Conservation (phyloP, 2,113 vertebrate species). For the Otus sunia region DNA sequence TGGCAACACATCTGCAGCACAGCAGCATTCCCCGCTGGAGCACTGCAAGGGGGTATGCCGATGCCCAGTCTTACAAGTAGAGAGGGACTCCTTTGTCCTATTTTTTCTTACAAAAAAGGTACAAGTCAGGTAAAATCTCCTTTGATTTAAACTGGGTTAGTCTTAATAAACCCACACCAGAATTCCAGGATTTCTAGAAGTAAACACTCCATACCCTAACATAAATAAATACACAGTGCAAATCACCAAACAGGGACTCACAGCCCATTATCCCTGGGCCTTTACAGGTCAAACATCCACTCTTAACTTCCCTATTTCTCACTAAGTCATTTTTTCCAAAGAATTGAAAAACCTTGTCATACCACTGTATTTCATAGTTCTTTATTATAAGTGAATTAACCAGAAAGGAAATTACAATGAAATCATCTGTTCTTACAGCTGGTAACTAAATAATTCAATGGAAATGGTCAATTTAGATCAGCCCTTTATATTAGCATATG, state of each 20-base stretch:
- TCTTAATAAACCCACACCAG: background rate
- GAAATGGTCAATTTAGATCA: background rate
- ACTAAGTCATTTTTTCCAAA: background rate
- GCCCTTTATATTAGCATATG: background rate
- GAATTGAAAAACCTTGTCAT: background rate
- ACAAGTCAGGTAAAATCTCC: background rate
- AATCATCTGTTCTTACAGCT: background rate
- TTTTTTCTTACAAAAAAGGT: background rate
- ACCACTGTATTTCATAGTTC: background rate
- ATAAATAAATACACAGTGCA: rapidly evolving
- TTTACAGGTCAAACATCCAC: background rate
- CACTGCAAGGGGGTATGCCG: rapidly evolving
- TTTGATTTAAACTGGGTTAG: background rate
- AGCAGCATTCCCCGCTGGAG: rapidly evolving
- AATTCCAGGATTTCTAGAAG: background rate
- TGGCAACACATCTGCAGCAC: rapidly evolving
- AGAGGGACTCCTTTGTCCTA: background rate
- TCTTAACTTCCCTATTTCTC: background rate
- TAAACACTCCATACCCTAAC: background rate
- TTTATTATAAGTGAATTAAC: background rate
- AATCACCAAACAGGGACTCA: background rate
- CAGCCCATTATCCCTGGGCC: background rate
- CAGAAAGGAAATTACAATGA: background rate
- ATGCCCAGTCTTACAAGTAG: rapidly evolving
- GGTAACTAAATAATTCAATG: background rate